These are phyloP conservation scores for Urosaurus nigricauda DNA, from an alignment of 2,797 vertebrate genomes.

Conservation along the genomic window DNA sequence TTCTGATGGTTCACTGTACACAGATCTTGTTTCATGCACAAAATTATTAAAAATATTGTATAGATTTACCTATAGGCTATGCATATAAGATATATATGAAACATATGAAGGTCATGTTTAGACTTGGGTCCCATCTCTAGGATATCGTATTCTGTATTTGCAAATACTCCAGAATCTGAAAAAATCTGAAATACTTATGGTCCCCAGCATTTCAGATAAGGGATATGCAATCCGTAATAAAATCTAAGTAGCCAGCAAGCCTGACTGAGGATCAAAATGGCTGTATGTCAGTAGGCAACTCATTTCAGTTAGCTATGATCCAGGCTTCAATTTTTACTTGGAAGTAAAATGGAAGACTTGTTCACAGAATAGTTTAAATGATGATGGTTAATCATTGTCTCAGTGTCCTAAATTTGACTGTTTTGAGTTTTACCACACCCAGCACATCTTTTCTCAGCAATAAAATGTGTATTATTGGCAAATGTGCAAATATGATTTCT, in stretches of 20 bases:
- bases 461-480: background rate
- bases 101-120: too few relatives aligned
- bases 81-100: too few relatives aligned
- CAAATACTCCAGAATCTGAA: too few relatives aligned
- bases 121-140: too few relatives aligned
- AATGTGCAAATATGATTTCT: background rate
- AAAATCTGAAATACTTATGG: too few relatives aligned
- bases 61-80: too few relatives aligned
- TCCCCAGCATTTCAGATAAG: too few relatives aligned
- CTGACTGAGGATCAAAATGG: background rate
- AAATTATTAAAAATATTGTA: too few relatives aligned
- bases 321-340: background rate
- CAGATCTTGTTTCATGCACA: too few relatives aligned
- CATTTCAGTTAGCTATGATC: background rate
- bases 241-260: background rate
- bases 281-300: background rate
- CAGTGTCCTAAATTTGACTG: background rate
- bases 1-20: too few relatives aligned
- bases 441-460: background rate
- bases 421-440: background rate
- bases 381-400: background rate
- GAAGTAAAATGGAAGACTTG: background rate
- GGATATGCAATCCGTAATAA: background rate
- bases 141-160: too few relatives aligned
- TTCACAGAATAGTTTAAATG: background rate